These are phyloP conservation scores for Drosophila mimica DNA, from an alignment of 2,888 invertebrate species.

Conservation along the genomic window DNA sequence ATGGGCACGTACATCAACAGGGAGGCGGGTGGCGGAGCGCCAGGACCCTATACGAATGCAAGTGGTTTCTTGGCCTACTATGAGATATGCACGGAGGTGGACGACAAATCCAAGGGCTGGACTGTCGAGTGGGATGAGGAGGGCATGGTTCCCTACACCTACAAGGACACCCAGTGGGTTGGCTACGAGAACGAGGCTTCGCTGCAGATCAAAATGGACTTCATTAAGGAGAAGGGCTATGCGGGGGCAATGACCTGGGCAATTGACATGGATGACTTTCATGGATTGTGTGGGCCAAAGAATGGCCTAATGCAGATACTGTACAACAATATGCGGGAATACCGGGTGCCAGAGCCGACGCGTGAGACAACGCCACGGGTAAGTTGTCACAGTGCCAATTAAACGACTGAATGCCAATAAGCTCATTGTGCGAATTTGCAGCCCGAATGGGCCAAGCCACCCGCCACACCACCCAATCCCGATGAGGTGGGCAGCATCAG, in stretches of 20 bases:
- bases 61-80: constrained; percentile 95
- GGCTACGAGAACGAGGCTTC: constrained; percentile 91
- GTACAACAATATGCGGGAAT: constrained; percentile 89
- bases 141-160: constrained; percentile 94
- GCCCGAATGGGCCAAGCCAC: constrained; percentile 94
- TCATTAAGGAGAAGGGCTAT: constrained; percentile 92
- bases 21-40: constrained; percentile 94
- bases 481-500: constrained; percentile 84
- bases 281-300: constrained; percentile 91
- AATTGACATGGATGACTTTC: constrained; percentile 94
- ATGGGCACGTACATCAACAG: constrained; percentile 95
- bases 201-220: constrained; percentile 95
- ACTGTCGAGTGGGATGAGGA: constrained; percentile 93
- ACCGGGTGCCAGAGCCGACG: constrained; percentile 89
- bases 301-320: constrained; percentile 91
- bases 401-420: constrained; percentile 37
- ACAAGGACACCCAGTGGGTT: constrained; percentile 95
- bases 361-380: constrained; percentile 89
- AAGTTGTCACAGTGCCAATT: constrained; percentile 78
- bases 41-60: constrained; percentile 94
- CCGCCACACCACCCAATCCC: constrained; percentile 88
- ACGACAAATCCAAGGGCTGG: constrained; percentile 90
- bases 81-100: constrained; percentile 92
- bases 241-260: constrained; percentile 97
- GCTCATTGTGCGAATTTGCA: constrained; percentile 80